Conservation (phyloP, 2,888 invertebrate species). For the Trachelus troglodyta region DNA sequence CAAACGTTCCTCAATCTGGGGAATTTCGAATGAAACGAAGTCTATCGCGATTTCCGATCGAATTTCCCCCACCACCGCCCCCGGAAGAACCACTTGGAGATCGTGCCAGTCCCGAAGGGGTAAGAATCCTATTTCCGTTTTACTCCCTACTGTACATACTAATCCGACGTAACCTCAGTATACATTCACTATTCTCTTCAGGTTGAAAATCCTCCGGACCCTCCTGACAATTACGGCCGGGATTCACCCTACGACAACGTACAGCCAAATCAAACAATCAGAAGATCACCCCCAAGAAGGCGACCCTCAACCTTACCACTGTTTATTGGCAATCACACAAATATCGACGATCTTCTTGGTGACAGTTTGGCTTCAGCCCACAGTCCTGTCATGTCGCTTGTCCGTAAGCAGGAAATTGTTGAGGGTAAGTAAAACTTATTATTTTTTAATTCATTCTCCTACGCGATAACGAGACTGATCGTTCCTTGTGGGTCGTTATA, state of each 20-base stretch:
- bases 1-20: conserved; percentile 31
- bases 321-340: conserved; percentile 87
- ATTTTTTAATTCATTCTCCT: background rate
- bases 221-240: conserved; percentile 66
- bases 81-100: conserved; percentile 75
- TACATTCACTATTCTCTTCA: conserved; percentile 23
- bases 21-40: conserved; percentile 34
- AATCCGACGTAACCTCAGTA: background rate
- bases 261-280: conserved; percentile 50
- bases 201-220: conserved; percentile 62
- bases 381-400: conserved; percentile 45
- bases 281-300: conserved; percentile 53
- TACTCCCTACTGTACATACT: background rate
- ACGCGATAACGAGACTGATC: no score
- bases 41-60: conserved; percentile 53
- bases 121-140: conserved; percentile 50
- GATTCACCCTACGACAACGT: conserved; percentile 81
- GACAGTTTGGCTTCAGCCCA: conserved; percentile 47
- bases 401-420: conserved; percentile 42
- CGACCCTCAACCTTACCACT: conserved; percentile 64
- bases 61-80: conserved; percentile 48
- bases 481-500: background rate
- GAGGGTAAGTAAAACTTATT: conserved; percentile 51
- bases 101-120: conserved; percentile 83
- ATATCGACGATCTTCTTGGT: conserved; percentile 91